Conservation (phyloP, 2,113 vertebrate genomes). For the Petrocephalus microphthalmus region DNA sequence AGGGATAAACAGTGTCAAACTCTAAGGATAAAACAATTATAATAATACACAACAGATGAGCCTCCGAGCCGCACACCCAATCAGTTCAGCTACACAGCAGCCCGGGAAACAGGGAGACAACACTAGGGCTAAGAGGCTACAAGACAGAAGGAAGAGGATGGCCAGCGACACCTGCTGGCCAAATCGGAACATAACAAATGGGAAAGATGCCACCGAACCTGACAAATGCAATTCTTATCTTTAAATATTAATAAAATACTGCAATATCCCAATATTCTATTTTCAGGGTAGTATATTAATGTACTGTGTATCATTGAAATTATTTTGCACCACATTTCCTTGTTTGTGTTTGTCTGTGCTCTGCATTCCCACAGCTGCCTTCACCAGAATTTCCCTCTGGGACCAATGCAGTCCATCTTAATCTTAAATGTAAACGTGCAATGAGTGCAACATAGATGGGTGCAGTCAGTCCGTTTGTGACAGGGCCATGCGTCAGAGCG, state of each 20-base stretch:
- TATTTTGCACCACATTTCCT: background rate
- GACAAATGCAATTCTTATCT: background rate
- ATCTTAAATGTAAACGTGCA: background rate
- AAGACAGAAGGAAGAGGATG: background rate
- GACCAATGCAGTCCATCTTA: background rate
- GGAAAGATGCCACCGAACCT: too few species aligned
- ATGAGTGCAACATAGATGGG: background rate
- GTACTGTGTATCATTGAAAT: background rate
- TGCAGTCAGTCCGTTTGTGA: background rate
- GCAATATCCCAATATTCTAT: background rate
- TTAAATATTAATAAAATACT: background rate
- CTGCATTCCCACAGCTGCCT: background rate
- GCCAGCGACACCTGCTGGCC: background rate
- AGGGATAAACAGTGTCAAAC: too few species aligned
- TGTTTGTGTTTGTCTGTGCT: background rate
- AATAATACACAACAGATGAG: too few species aligned
- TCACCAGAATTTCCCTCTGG: background rate
- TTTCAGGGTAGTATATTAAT: background rate
- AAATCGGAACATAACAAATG: background rate
- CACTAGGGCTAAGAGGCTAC: too few species aligned
- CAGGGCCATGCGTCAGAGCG: background rate
- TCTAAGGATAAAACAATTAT: too few species aligned
- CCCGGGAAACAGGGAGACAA: too few species aligned
- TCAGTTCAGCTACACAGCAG: too few species aligned
- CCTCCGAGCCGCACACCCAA: too few species aligned